Conservation (phyloP, 2,113 vertebrate species). For the Silurus asotus region DNA sequence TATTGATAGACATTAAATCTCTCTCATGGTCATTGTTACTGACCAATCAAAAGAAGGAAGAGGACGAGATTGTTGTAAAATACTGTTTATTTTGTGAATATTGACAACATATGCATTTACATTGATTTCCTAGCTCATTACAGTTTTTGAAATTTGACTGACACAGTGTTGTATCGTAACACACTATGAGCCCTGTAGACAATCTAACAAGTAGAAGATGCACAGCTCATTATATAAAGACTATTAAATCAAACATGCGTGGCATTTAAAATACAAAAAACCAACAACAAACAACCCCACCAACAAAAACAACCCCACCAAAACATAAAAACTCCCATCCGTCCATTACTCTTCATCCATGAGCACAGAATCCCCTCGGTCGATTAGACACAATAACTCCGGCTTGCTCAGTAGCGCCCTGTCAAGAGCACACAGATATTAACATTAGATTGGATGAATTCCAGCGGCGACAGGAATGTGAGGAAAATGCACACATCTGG, state of each 20-base stretch:
- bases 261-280: constrained; percentile 8
- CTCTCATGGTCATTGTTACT: background rate
- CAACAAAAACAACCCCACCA: background rate
- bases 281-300: background rate
- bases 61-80: background rate
- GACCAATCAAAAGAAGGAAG: background rate
- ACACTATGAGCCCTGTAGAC: background rate
- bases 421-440: constrained; percentile 23
- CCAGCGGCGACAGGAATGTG: background rate
- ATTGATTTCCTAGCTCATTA: background rate
- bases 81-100: constrained; percentile 19
- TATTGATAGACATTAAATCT: background rate
- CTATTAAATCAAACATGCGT: constrained; percentile 21
- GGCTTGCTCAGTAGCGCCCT: constrained; percentile 71
- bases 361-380: constrained; percentile 14
- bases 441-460: background rate
- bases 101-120: constrained; percentile 16
- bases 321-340: background rate
- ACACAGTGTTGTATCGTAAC: background rate
- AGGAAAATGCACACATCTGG: background rate
- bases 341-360: background rate
- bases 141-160: background rate
- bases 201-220: constrained; percentile 12
- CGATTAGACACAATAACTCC: background rate
- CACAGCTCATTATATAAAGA: constrained; percentile 2